Percentiles rank a stretch among this genome's conserved stretches.
These are phyloP conservation scores for Vespertilio murinus DNA, from an alignment of 2,797 vertebrate species.

Conservation along the genomic window DNA sequence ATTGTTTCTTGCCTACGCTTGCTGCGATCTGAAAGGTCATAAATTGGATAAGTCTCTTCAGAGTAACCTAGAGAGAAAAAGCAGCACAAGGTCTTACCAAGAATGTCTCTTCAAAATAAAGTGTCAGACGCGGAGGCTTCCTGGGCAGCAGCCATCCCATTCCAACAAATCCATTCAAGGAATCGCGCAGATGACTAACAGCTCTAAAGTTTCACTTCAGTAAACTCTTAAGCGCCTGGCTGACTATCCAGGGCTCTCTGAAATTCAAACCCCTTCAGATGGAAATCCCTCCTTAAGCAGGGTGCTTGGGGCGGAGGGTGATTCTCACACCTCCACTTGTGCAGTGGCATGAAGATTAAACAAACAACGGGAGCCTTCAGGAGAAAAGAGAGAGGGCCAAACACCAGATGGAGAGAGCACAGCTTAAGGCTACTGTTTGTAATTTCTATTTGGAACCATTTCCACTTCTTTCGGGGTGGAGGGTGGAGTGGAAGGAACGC, in stretches of 20 bases:
- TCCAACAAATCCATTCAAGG: slow-evolving; percentile 50
- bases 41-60: slow-evolving; percentile 93
- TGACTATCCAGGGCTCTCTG: slow-evolving; percentile 22
- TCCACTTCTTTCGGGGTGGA: slow-evolving; percentile 61
- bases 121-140: slow-evolving; percentile 41
- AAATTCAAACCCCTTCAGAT: slow-evolving; percentile 58
- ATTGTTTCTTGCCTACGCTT: slow-evolving; percentile 82
- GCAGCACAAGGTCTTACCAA: slow-evolving; percentile 54
- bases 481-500: background rate
- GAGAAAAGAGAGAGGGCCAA: slow-evolving; percentile 52
- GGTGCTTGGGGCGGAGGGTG: slow-evolving; percentile 21
- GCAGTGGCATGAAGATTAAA: slow-evolving; percentile 37
- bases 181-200: slow-evolving; percentile 40
- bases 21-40: slow-evolving; percentile 82
- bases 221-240: slow-evolving; percentile 35
- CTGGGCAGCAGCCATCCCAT: background rate
- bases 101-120: slow-evolving; percentile 58
- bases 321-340: slow-evolving; percentile 43
- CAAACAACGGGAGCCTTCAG: slow-evolving; percentile 57
- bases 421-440: slow-evolving; percentile 71
- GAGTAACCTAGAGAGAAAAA: slow-evolving; percentile 88
- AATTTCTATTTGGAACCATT: slow-evolving; percentile 71
- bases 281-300: slow-evolving; percentile 54
- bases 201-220: slow-evolving; percentile 53
- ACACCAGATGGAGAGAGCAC: slow-evolving; percentile 61